A percentile compares a stretch with the other conserved stretches of the same genome.
Evolutionary conservation across 2,113 vertebrate species (phyloP).

Genomic region (Myxocyprinus asiaticus): DNA sequence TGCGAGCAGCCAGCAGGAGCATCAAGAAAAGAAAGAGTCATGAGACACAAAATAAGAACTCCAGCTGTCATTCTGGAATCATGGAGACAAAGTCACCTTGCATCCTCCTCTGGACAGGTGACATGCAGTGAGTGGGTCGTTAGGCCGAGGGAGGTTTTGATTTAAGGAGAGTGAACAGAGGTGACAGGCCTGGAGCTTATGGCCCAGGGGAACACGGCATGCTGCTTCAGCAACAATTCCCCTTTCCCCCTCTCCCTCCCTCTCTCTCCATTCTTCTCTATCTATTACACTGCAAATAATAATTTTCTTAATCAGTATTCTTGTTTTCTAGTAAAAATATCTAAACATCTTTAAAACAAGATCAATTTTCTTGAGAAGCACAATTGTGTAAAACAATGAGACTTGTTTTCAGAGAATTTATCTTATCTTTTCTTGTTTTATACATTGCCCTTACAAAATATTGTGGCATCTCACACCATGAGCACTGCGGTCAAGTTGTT

Average conservation of each 20-base stretch:
- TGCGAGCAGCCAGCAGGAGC: not conserved
- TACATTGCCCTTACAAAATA: no score
- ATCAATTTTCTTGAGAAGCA: no score
- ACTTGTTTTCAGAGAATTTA: no score
- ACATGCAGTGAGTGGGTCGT: slow-evolving; percentile 62
- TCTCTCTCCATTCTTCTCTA: slow-evolving; percentile 51
- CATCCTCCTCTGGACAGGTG: slow-evolving; percentile 69
- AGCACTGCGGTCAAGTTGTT: no score
- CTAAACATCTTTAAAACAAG: no score
- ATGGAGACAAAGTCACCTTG: slow-evolving; percentile 76
- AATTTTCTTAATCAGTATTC: no score
- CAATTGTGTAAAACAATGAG: no score
- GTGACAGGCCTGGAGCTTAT: slow-evolving; percentile 70
- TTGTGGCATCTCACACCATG: no score
- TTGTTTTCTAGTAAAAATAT: no score
- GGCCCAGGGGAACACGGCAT: slow-evolving; percentile 66
- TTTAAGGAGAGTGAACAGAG: slow-evolving; percentile 67
- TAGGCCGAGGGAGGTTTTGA: slow-evolving; percentile 52
- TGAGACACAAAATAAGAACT: slow-evolving; percentile 58
- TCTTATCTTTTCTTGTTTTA: no score
- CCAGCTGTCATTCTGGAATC: slow-evolving; percentile 53
- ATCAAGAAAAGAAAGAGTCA: not conserved
- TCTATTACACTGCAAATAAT: not conserved
- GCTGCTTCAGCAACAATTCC: slow-evolving; percentile 69
- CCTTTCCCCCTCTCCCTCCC: not conserved